Evolutionary conservation across 2,888 invertebrate genomes (phyloP).

Genomic region (Nymphalis polychloros): DNA sequence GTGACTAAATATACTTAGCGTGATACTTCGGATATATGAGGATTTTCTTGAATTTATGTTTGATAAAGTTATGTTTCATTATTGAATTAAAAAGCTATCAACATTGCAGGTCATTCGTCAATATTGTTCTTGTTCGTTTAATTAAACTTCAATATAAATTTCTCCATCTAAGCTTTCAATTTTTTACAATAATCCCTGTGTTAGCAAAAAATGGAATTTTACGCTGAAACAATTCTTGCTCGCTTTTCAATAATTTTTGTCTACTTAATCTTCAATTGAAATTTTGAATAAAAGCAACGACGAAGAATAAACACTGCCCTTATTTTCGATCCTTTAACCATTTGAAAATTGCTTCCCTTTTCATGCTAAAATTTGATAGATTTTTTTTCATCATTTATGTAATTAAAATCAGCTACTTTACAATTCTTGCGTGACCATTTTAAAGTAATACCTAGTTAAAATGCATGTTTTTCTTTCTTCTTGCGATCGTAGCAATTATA

Average conservation of each 20-base stretch:
- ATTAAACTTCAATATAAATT: slow-evolving; percentile 7
- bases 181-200: slow-evolving; percentile 15
- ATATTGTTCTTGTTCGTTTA: slow-evolving; percentile 8
- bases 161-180: slow-evolving; percentile 8
- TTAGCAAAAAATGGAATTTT: slow-evolving; percentile 22
- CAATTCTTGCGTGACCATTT: not conserved
- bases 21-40: not conserved
- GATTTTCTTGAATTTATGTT: not conserved
- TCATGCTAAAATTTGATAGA: slow-evolving; percentile 20
- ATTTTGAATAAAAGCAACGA: slow-evolving; percentile 27
- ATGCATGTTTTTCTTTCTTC: not conserved
- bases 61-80: not conserved
- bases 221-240: slow-evolving; percentile 22
- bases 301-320: slow-evolving; percentile 31
- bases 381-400: slow-evolving; percentile 14
- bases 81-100: not conserved
- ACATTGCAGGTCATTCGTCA: not conserved
- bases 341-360: slow-evolving; percentile 34
- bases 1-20: slow-evolving; percentile 5
- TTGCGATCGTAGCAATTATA: too few species aligned
- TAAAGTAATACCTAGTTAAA: not conserved
- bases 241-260: slow-evolving; percentile 28
- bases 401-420: slow-evolving; percentile 9
- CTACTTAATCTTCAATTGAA: slow-evolving; percentile 26
- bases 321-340: slow-evolving; percentile 33